A percentile compares a stretch with the other conserved stretches of the same genome.
Conservation (phyloP, 1,140 invertebrate species). For the Bombus affinis region DNA sequence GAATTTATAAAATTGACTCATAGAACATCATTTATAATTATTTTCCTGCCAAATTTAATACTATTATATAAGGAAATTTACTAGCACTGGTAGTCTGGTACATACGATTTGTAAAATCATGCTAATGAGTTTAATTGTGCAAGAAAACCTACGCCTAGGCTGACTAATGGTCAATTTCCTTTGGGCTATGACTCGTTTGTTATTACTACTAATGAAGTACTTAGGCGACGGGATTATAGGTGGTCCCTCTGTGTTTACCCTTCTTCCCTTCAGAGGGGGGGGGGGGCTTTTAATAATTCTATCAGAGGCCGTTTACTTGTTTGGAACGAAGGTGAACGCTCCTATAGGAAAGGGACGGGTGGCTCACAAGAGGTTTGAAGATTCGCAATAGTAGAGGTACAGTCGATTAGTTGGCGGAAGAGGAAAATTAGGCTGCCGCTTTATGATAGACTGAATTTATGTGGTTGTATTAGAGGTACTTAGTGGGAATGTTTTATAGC, state of each 20-base stretch:
- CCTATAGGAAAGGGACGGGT: not conserved
- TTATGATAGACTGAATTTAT: conserved; percentile 5
- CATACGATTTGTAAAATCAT: not conserved
- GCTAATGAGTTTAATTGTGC: not conserved
- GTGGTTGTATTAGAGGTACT: too few species aligned
- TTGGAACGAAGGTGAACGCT: not conserved
- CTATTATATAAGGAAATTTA: not conserved
- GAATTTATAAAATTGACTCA: not conserved
- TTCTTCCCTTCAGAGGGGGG: too few species aligned
- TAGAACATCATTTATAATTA: not conserved
- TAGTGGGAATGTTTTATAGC: not conserved
- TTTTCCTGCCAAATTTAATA: not conserved
- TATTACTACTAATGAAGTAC: not conserved
- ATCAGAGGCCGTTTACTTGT: conserved; percentile 8
- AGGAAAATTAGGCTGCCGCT: conserved; percentile 10
- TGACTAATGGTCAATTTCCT: conserved; percentile 42
- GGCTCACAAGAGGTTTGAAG: not conserved
- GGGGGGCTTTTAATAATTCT: conserved; percentile 28
- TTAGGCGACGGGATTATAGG: not conserved
- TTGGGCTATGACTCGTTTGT: not conserved
- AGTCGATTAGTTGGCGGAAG: not conserved
- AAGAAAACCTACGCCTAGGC: not conserved
- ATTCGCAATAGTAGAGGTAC: not conserved
- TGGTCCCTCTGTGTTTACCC: not conserved
- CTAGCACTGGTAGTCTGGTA: not conserved